phyloP scores from a whole-genome alignment of 2,113 vertebrate genomes.

The Aegithalos caudatus region DNA sequence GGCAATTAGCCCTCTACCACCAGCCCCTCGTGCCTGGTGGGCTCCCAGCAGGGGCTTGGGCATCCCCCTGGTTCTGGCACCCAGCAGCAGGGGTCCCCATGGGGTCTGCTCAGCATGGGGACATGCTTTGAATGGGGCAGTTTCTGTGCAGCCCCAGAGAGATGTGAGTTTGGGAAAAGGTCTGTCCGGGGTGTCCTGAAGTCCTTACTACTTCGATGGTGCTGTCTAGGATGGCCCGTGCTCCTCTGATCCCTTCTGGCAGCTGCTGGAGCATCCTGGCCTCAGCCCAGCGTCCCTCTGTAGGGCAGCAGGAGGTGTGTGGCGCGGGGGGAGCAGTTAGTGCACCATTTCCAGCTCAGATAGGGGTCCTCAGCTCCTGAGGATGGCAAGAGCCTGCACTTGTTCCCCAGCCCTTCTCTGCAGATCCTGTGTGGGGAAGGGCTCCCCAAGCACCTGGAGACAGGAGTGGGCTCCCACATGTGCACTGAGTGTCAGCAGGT shows the following conservation, averaged over 20 bases:
- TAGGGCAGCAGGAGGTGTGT: neutral
- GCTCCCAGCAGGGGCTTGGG: neutral
- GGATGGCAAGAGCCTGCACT: neutral
- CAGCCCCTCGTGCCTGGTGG: accelerated
- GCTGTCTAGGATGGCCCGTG: accelerated
- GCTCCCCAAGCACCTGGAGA: neutral
- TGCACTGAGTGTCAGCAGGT: accelerated
- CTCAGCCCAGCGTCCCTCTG: neutral
- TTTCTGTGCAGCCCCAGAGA: neutral
- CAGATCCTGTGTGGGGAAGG: accelerated
- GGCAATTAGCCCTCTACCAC: neutral
- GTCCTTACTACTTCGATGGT: neutral
- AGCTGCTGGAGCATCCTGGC: neutral
- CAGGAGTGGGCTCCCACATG: accelerated
- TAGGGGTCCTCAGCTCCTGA: neutral
- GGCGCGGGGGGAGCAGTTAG: accelerated
- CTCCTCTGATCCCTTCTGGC: neutral
- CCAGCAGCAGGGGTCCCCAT: accelerated
- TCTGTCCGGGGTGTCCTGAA: neutral
- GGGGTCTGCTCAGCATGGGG: neutral
- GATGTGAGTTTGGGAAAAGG: neutral
- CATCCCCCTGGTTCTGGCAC: neutral
- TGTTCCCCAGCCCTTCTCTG: accelerated
- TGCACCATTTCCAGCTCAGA: neutral
- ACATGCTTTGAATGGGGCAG: neutral